phyloP scores from a whole-genome alignment of 2,888 invertebrate genomes.

The Hybos culiciformis region DNA sequence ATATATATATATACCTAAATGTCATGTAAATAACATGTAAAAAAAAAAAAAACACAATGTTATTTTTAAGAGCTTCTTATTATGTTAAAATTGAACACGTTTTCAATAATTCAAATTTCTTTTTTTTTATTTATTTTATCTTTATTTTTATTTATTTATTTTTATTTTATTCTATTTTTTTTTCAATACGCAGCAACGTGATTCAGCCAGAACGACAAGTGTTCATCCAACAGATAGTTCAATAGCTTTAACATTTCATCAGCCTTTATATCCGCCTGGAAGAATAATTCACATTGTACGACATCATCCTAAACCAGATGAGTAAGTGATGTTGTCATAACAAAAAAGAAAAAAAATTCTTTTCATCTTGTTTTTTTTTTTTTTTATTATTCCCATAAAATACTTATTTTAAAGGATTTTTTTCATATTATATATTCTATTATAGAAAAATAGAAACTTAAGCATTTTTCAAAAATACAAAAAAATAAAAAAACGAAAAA shows the following conservation, averaged over 20 bases:
- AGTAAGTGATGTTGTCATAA: constrained; percentile 42
- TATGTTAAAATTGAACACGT: constrained; percentile 2
- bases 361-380: too few relatives aligned
- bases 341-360: not conserved
- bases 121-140: constrained; percentile 2
- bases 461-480: too few relatives aligned
- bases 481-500: too few relatives aligned
- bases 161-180: too few relatives aligned
- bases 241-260: constrained; percentile 66
- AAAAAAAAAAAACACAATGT: too few relatives aligned
- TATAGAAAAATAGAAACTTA: too few relatives aligned
- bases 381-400: too few relatives aligned
- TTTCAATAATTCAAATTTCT: not conserved
- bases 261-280: constrained; percentile 73
- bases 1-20: too few relatives aligned
- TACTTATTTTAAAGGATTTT: too few relatives aligned
- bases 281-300: constrained; percentile 74
- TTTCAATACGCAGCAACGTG: constrained; percentile 41
- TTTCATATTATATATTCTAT: too few relatives aligned
- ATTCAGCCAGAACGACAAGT: constrained; percentile 46
- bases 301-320: constrained; percentile 63
- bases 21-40: too few relatives aligned
- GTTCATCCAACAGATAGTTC: constrained; percentile 54
- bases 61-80: constrained; percentile 6
- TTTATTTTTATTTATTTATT: too few relatives aligned